Evolutionary conservation across 1,140 invertebrate genomes (phyloP).

Genomic region (Charaxes varanes): DNA sequence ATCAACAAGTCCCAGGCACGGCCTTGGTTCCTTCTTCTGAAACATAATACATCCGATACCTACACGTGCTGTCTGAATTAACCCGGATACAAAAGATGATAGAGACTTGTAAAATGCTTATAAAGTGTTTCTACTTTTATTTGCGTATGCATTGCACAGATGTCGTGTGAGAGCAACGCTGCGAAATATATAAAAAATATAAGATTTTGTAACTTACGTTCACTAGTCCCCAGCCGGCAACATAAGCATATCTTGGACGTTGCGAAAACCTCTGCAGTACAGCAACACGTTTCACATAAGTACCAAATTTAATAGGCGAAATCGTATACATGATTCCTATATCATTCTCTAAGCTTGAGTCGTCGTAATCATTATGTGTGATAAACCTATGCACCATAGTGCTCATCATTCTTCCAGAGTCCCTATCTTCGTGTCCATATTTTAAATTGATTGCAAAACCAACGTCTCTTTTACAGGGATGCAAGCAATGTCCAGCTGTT

Average conservation of each 20-base stretch:
- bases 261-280: slow-evolving; percentile 10
- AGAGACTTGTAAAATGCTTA: too few species aligned
- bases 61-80: too few species aligned
- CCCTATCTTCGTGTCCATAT: slow-evolving; percentile 13
- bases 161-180: too few species aligned
- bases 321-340: slow-evolving; percentile 19
- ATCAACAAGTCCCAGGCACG: too few species aligned
- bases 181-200: too few species aligned
- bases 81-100: too few species aligned
- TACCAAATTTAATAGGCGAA: slow-evolving; percentile 7
- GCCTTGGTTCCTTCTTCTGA: too few species aligned
- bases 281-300: slow-evolving; percentile 17
- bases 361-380: slow-evolving; percentile 16
- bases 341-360: slow-evolving; percentile 7
- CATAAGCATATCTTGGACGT: slow-evolving; percentile 9
- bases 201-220: too few species aligned
- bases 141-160: too few species aligned
- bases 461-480: not conserved
- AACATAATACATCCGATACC: too few species aligned
- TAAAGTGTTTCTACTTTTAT: too few species aligned
- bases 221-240: slow-evolving; percentile 27
- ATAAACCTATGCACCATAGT: slow-evolving; percentile 3
- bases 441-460: slow-evolving; percentile 7
- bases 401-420: slow-evolving; percentile 2
- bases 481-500: slow-evolving; percentile 22